Evolutionary conservation across 2,797 vertebrate species (phyloP).

Genomic region (Cossypha dichroa): DNA sequence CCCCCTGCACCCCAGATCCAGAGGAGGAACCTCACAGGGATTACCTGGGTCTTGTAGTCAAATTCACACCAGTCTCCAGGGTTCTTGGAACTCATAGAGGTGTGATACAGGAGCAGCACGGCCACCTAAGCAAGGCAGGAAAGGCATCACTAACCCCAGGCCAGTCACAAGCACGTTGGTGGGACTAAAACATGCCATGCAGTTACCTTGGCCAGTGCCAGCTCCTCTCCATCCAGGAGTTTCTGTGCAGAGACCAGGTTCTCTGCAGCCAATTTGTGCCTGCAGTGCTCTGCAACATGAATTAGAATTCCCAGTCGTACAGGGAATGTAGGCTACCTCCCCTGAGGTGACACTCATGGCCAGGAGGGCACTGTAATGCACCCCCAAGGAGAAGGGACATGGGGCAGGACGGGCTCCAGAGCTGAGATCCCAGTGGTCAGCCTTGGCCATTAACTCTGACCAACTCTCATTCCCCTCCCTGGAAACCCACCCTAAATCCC

Average conservation of each 20-base stretch:
- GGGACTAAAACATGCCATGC: rapidly evolving
- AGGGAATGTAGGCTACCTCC: not conserved
- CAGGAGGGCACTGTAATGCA: not conserved
- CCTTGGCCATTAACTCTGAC: not conserved
- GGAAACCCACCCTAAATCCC: not conserved
- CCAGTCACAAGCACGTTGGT: rapidly evolving
- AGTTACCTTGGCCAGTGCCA: constrained; percentile 89
- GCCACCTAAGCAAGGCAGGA: constrained; percentile 77
- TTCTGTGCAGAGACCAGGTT: constrained; percentile 77
- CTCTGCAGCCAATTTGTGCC: constrained; percentile 72
- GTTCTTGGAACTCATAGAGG: constrained; percentile 81
- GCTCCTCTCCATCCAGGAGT: constrained; percentile 78
- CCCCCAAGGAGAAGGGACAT: not conserved
- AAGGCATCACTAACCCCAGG: not conserved
- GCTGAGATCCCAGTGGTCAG: not conserved
- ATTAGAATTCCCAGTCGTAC: not conserved
- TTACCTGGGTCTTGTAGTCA: constrained; percentile 86
- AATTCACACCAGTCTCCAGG: constrained; percentile 76
- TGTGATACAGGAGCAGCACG: constrained; percentile 86
- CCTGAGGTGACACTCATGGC: not conserved
- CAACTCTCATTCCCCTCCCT: rapidly evolving
- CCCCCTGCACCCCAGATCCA: not conserved
- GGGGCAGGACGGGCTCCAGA: not conserved
- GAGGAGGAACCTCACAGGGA: not conserved
- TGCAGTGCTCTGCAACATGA: constrained; percentile 75